Percentiles rank a stretch among this genome's conserved stretches.
Evolutionary conservation across 2,888 invertebrate species (phyloP).

Genomic region (Crematogaster levior): DNA sequence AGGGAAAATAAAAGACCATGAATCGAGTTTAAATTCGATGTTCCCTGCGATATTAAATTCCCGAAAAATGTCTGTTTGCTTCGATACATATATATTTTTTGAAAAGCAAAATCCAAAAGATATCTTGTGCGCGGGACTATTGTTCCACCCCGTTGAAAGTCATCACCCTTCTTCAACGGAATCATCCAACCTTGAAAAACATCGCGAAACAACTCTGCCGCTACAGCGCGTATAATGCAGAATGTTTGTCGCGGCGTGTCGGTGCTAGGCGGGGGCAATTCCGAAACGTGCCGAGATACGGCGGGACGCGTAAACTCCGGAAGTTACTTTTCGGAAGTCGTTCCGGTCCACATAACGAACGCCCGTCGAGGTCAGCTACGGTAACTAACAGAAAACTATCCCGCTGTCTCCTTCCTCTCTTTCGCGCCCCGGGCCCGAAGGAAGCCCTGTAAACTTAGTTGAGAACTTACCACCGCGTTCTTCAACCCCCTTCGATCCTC

Average conservation of each 20-base stretch:
- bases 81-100: neutral
- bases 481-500: constrained; percentile 57
- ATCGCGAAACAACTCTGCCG: neutral
- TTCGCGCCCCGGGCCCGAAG: constrained; percentile 49
- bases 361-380: constrained; percentile 70
- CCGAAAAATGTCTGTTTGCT: neutral
- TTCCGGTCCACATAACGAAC: constrained; percentile 74
- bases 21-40: neutral
- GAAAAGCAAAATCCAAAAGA: neutral
- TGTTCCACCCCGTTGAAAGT: neutral
- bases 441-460: constrained; percentile 71
- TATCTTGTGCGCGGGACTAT: neutral
- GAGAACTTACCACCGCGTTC: constrained; percentile 75
- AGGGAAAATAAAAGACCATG: neutral
- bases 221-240: neutral
- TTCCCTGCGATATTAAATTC: neutral
- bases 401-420: constrained; percentile 59
- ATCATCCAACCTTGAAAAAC: neutral
- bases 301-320: constrained; percentile 64
- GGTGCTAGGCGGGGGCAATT: constrained; percentile 54
- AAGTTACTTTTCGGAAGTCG: constrained; percentile 72
- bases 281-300: constrained; percentile 49
- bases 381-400: constrained; percentile 72
- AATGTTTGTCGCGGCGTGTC: constrained; percentile 47
- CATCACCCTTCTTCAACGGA: neutral